A percentile compares a stretch with the other conserved stretches of the same genome.
Conservation (phyloP, 2,888 invertebrate species). For the Atrina japonica region DNA sequence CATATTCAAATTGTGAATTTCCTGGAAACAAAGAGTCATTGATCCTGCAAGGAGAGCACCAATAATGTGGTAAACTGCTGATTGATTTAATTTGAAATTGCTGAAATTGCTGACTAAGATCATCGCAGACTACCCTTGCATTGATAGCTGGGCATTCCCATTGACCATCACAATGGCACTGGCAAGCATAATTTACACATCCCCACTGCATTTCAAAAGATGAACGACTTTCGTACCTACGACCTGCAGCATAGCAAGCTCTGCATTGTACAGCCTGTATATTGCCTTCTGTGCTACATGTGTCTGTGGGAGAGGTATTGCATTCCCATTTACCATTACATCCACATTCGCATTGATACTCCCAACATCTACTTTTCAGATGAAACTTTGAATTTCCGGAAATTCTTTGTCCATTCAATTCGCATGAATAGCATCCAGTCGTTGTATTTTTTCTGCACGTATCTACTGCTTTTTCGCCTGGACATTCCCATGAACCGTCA, state of each 20-base stretch:
- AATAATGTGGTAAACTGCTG: slow-evolving; percentile 18
- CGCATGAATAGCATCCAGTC: slow-evolving; percentile 48
- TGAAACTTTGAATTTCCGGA: slow-evolving; percentile 54
- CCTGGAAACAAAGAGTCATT: slow-evolving; percentile 54
- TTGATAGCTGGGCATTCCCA: slow-evolving; percentile 65
- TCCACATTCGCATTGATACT: slow-evolving; percentile 64
- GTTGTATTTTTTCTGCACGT: slow-evolving; percentile 45
- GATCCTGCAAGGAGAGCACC: slow-evolving; percentile 54
- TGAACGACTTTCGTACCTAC: slow-evolving; percentile 19
- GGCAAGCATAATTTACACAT: slow-evolving; percentile 51
- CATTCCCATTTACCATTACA: slow-evolving; percentile 62
- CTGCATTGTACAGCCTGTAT: slow-evolving; percentile 17
- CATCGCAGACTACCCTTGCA: slow-evolving; percentile 20
- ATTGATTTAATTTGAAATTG: slow-evolving; percentile 34
- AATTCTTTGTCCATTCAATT: slow-evolving; percentile 40
- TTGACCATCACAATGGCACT: slow-evolving; percentile 69
- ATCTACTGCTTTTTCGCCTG: slow-evolving; percentile 60
- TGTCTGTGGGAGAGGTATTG: slow-evolving; percentile 39
- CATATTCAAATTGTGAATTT: slow-evolving; percentile 55
- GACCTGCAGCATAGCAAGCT: slow-evolving; percentile 33
- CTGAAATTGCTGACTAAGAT: slow-evolving; percentile 24
- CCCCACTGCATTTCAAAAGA: slow-evolving; percentile 34
- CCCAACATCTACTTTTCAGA: slow-evolving; percentile 52
- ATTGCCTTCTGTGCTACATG: slow-evolving; percentile 34
- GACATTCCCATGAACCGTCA: slow-evolving; percentile 72